These are phyloP conservation scores for Volucella zonaria DNA, from an alignment of 2,888 invertebrate species.

Conservation along the genomic window DNA sequence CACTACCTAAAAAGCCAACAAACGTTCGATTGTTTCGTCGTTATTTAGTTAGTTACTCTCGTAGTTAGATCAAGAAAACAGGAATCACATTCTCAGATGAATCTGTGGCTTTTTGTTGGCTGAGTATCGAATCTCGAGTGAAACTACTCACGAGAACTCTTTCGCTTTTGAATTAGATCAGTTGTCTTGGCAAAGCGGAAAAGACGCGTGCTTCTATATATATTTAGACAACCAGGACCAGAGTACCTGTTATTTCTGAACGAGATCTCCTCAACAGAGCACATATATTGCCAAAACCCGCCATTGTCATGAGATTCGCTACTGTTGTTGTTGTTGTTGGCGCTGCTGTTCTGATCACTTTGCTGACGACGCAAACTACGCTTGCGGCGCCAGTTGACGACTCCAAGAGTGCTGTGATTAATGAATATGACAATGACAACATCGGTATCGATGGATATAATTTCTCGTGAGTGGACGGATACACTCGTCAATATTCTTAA, in stretches of 20 bases:
- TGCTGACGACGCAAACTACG: slow-evolving; percentile 59
- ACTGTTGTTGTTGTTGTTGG: slow-evolving; percentile 81
- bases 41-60: too few species aligned
- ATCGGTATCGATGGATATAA: slow-evolving; percentile 85
- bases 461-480: slow-evolving; percentile 83
- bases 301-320: slow-evolving; percentile 77
- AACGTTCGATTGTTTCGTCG: too few species aligned
- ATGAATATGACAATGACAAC: slow-evolving; percentile 83
- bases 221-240: slow-evolving; percentile 67
- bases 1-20: neutral
- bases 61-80: slow-evolving; percentile 34
- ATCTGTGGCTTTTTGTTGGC: neutral
- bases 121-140: slow-evolving; percentile 40
- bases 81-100: slow-evolving; percentile 42
- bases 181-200: slow-evolving; percentile 21
- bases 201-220: slow-evolving; percentile 59
- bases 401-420: slow-evolving; percentile 75
- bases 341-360: slow-evolving; percentile 74
- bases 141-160: slow-evolving; percentile 40
- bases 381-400: slow-evolving; percentile 76
- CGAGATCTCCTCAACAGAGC: slow-evolving; percentile 64
- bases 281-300: slow-evolving; percentile 39
- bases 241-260: slow-evolving; percentile 66
- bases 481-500: neutral
- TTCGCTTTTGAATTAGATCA: slow-evolving; percentile 38